Evolutionary conservation across 2,113 vertebrate genomes (phyloP).

Genomic region (Callipepla squamata): DNA sequence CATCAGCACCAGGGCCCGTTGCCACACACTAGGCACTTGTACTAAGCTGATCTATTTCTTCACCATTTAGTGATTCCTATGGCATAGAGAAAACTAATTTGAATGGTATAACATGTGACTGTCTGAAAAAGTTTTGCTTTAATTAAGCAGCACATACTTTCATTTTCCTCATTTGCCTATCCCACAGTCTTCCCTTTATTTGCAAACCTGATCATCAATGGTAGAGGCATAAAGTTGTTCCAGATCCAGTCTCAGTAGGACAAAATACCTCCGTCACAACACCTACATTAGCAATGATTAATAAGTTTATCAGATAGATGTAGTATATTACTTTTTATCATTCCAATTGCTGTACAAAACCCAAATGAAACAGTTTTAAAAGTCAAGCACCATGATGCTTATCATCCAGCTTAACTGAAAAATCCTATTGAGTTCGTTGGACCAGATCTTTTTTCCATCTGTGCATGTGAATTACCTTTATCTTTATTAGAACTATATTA

Average conservation of each 20-base stretch:
- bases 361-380: background rate
- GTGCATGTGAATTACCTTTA: background rate
- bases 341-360: background rate
- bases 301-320: background rate
- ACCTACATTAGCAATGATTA: background rate
- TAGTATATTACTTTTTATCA: background rate
- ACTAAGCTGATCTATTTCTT: background rate
- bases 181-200: background rate
- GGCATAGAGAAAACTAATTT: background rate
- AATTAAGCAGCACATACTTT: background rate
- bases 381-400: background rate
- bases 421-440: background rate
- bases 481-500: background rate
- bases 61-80: background rate
- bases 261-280: background rate
- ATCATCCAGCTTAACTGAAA: background rate
- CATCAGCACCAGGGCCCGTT: background rate
- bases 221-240: background rate
- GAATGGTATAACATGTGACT: background rate
- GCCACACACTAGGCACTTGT: background rate
- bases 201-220: background rate
- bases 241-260: background rate
- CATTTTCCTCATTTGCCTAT: background rate
- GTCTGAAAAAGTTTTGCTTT: background rate
- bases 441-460: constrained; percentile 13